Base-by-base conservation (phyloP, 2,888 invertebrate species). In the Palloptera scutellata region DNA sequence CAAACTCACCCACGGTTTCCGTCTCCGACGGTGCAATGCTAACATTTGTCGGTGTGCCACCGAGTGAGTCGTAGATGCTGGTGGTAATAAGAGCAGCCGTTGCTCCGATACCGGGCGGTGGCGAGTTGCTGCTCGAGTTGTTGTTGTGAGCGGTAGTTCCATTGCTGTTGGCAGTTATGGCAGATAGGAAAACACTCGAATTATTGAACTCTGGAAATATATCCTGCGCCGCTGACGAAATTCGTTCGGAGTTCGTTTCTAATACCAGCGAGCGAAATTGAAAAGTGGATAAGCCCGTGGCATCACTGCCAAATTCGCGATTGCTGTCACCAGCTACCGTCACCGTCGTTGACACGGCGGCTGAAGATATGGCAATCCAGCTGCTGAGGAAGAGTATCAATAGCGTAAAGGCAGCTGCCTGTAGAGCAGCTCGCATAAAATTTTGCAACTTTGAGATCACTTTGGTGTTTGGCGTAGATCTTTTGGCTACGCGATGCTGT, bases 1-100 rank as follows among this genome's bases (percentile, higher is more conserved):
- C 78, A 15, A 79, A 77, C n/a, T 79, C 81, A 5, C 78, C 76
- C 13, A 72, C 73, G n/a, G 73, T 73, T 11, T 71, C 76, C 11
- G 75, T 43, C 70, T 6, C 75, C 30, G 66, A 6, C 51, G 61
- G 20, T 51, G 61, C 53, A 40, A 61, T 13, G 48, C 42, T 65
- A 41, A 13, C 19, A 52, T 64, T 64, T 53, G 59, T 57, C 40
- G 64, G 70, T 41, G 68, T 19, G 52, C 48, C 68, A 13, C 58
- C 45, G 19, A 61, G 52, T 15, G 57, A 43, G 62, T 66, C 70
- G 43, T 64, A 68, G 20, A 55, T 41, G 54, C 64, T 60, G 8
- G 66, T 51, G 11, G 59, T 53, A 51, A 58, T 54, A 45, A 54
- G 45, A 10, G 61, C 64, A 9, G 70, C 55, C 30, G 69, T 69